Evolutionary conservation across 2,888 invertebrate species (phyloP).

Genomic region (Exephanes ischioxanthus): DNA sequence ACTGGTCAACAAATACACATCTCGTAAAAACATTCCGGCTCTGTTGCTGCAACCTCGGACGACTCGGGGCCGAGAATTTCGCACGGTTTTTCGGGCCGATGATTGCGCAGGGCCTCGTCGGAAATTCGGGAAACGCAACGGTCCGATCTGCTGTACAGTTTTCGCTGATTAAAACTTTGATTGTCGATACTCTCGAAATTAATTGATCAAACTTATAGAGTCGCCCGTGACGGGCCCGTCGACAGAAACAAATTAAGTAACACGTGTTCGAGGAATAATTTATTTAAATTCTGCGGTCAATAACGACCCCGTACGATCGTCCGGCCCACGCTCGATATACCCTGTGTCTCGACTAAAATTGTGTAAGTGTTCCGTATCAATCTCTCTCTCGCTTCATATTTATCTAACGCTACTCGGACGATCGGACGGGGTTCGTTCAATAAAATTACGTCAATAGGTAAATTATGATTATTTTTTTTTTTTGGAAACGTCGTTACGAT

Average conservation of each 20-base stretch:
- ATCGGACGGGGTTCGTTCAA: background rate
- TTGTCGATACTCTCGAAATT: constrained; percentile 62
- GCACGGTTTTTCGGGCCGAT: background rate
- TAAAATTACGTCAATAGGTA: constrained; percentile 22
- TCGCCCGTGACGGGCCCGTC: constrained; percentile 6
- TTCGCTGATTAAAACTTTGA: constrained; percentile 54
- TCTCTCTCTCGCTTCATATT: constrained; percentile 9
- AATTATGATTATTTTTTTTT: constrained; percentile 14
- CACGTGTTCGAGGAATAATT: constrained; percentile 1
- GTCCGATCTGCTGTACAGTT: background rate
- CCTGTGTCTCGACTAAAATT: constrained; percentile 37
- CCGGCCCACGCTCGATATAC: background rate
- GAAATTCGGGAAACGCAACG: constrained; percentile 30
- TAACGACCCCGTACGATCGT: constrained; percentile 1
- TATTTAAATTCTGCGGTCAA: background rate
- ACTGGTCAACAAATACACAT: constrained; percentile 81
- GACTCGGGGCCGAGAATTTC: constrained; percentile 28
- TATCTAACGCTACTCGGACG: constrained; percentile 2
- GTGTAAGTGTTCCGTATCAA: constrained; percentile 3
- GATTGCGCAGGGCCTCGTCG: constrained; percentile 11
- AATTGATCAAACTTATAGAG: constrained; percentile 24
- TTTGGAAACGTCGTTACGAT: constrained; percentile 16
- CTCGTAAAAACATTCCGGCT: constrained; percentile 72
- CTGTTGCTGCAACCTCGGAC: constrained; percentile 32
- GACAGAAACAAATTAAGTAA: background rate